Percentiles rank a stretch among this genome's conserved stretches.
Evolutionary conservation across 2,888 invertebrate genomes (phyloP).

Genomic region (Brenthis ino): DNA sequence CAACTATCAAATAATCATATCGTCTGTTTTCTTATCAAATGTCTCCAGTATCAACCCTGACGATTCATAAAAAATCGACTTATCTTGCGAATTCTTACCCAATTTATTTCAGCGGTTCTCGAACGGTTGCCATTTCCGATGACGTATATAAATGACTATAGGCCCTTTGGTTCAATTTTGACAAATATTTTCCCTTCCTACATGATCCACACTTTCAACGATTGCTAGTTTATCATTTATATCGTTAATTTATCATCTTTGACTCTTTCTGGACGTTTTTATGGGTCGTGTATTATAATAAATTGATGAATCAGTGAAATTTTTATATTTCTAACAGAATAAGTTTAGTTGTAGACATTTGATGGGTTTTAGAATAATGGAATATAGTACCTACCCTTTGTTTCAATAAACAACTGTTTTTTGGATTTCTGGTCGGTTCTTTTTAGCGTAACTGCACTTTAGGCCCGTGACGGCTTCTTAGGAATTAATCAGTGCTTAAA

Average conservation of each 20-base stretch:
- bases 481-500: no score
- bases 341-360: no score
- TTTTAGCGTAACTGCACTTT: no score
- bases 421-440: no score
- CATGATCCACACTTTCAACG: slow-evolving; percentile 11
- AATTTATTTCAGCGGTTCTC: slow-evolving; percentile 29
- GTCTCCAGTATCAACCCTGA: neutral
- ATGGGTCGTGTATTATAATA: slow-evolving; percentile 1
- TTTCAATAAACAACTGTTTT: no score
- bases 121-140: slow-evolving; percentile 7
- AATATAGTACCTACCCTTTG: no score
- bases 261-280: neutral
- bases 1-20: no score
- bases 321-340: neutral
- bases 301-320: slow-evolving; percentile 3
- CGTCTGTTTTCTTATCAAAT: neutral
- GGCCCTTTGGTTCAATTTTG: slow-evolving; percentile 21
- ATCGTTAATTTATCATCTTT: slow-evolving; percentile 22
- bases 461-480: no score
- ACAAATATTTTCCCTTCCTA: slow-evolving; percentile 14
- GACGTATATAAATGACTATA: slow-evolving; percentile 25
- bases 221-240: slow-evolving; percentile 28
- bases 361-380: no score
- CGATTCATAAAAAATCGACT: neutral
- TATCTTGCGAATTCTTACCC: slow-evolving; percentile 20